Base-by-base conservation (phyloP, 1,140 invertebrate species). In the Scaptomyza hsui region DNA sequence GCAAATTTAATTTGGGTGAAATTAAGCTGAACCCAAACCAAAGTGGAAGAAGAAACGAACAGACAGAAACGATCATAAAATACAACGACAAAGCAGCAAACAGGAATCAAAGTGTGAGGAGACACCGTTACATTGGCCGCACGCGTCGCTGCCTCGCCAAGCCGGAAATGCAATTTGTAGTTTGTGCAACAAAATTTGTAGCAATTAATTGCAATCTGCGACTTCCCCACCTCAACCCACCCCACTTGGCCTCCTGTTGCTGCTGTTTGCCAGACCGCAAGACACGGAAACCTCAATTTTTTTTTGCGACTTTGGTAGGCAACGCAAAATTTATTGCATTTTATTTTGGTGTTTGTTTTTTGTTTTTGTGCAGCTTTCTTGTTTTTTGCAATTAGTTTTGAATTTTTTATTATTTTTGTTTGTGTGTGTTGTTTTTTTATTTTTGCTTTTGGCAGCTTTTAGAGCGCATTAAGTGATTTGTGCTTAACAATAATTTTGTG, bases 101-200 rank as follows among this genome's bases (percentile, higher is more conserved):
- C 37, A 19, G 3, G 29, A 13, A 57, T 10, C 18, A n/a, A 16
- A n/a, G 3, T 49, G 42, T 26, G 12, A 47, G 48, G 9, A 52
- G 56, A 68, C 56, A 52, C 16, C 49, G 64, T 29, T 52, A 51
- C 45, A 39, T 5, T 45, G 62, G 49, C 44, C 75, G 65, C 64
- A 73, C 70, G 79, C 80, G 61, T 80, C 52, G 72, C 61, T 70
- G 81, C 60, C 26, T 7, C 61, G 73, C 64, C 77, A 86, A 86
- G 45, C 81, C 81, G 81, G 81, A 85, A 86, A 88, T 88, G 82
- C 81, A 85, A 85, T 86, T 85, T 85, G 81, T 74, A 78, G 75
- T 78, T 81, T 88, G 59, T 85, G 70, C 82, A 71, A 67, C 77
- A 72, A 81, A 75, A 85, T 86, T 86, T 85, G 82, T 81, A 56